Conservation (phyloP, 2,113 vertebrate genomes). For the Elaphurus davidianus region DNA sequence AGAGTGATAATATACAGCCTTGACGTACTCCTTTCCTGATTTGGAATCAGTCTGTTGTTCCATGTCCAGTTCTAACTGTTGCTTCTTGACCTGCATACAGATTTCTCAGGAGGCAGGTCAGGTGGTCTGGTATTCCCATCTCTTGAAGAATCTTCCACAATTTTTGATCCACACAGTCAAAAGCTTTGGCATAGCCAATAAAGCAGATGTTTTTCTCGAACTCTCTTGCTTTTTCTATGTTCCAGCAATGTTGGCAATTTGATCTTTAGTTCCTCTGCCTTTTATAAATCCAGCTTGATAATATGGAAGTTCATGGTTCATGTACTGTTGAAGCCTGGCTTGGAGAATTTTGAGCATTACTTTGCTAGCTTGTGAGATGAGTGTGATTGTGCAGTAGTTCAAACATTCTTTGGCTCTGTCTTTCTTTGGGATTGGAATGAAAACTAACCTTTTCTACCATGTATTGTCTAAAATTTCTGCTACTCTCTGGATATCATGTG, state of each 20-base stretch:
- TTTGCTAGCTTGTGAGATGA: background rate
- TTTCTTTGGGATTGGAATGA: background rate
- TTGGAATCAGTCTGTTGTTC: background rate
- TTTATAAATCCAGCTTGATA: background rate
- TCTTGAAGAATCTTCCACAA: background rate
- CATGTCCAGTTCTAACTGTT: background rate
- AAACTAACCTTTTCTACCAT: background rate
- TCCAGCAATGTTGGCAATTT: background rate
- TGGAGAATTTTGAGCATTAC: background rate
- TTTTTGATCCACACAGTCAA: background rate
- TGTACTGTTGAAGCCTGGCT: background rate
- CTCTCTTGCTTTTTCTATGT: background rate
- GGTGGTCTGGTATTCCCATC: background rate
- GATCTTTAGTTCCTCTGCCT: background rate
- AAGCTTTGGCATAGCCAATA: background rate
- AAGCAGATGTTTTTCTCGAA: background rate
- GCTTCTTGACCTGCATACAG: background rate
- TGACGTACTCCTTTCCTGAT: background rate
- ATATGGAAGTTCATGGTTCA: background rate
- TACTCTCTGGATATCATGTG: background rate
- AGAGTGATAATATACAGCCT: background rate
- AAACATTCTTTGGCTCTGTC: background rate
- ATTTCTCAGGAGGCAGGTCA: background rate
- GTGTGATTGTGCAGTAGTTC: background rate
- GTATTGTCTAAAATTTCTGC: background rate